Percentiles rank a stretch among this genome's conserved stretches.
These are phyloP conservation scores for Biston betularia DNA, from an alignment of 2,888 invertebrate genomes.

Conservation along the genomic window DNA sequence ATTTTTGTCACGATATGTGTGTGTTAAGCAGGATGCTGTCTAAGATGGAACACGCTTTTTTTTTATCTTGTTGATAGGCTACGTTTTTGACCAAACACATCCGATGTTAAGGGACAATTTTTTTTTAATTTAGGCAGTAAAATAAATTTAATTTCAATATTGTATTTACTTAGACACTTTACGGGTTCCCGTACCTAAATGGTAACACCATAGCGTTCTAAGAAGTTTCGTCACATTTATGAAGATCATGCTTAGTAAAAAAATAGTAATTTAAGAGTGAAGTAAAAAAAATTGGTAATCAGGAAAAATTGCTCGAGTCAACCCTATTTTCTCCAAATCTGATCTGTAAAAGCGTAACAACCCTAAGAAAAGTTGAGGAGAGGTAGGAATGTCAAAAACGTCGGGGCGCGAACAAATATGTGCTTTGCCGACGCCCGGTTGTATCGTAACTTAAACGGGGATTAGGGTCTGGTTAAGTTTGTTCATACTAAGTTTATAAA, in stretches of 20 bases:
- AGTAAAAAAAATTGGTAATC: neutral
- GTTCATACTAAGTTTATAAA: neutral
- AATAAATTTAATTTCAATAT: too few species aligned
- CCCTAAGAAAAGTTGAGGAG: slow-evolving; percentile 82
- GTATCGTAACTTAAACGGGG: slow-evolving; percentile 49
- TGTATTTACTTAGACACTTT: too few species aligned
- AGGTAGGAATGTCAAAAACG: slow-evolving; percentile 81
- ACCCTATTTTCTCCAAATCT: slow-evolving; percentile 52
- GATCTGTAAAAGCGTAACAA: slow-evolving; percentile 60
- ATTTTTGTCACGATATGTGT: too few species aligned
- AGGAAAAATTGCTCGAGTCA: slow-evolving; percentile 16
- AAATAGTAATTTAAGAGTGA: neutral
- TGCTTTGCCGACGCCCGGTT: slow-evolving; percentile 66
- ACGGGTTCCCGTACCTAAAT: too few species aligned
- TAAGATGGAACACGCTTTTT: too few species aligned
- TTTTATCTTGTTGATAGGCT: too few species aligned
- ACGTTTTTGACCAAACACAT: too few species aligned
- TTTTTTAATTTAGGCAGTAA: too few species aligned
- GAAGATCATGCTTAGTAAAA: neutral
- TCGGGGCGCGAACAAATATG: slow-evolving; percentile 82
- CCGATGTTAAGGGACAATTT: too few species aligned
- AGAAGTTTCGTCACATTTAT: too few species aligned
- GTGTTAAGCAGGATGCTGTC: too few species aligned
- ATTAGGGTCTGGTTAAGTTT: slow-evolving; percentile 44
- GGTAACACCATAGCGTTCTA: too few species aligned